These are phyloP conservation scores for Adelosebastes latens DNA, from an alignment of 2,797 vertebrate species.

Conservation along the genomic window DNA sequence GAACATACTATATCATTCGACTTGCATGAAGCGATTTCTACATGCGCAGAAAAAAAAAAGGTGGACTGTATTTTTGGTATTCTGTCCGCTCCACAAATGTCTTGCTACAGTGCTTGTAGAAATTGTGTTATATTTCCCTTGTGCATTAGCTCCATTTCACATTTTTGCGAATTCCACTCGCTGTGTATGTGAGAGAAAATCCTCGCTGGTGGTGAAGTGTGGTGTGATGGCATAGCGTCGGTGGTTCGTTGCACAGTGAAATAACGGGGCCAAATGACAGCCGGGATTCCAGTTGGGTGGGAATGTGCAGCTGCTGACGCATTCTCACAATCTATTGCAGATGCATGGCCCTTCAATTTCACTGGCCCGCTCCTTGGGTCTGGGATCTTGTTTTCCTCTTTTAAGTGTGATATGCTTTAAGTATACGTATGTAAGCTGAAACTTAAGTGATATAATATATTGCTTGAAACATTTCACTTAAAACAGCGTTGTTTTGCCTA, in stretches of 20 bases:
- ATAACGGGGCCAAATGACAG: slow-evolving; percentile 64
- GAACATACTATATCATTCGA: slow-evolving; percentile 69
- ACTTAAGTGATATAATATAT: not conserved
- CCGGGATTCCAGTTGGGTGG: slow-evolving; percentile 43
- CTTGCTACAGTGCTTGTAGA: slow-evolving; percentile 75
- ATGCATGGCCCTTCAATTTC: slow-evolving; percentile 11
- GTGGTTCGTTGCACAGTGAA: slow-evolving; percentile 74
- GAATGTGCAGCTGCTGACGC: slow-evolving; percentile 44
- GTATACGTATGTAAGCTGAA: not conserved
- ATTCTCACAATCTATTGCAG: slow-evolving; percentile 28
- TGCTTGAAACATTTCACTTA: not conserved
- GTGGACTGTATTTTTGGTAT: slow-evolving; percentile 59
- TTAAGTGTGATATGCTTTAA: not conserved
- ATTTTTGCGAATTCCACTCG: slow-evolving; percentile 63
- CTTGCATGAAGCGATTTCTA: slow-evolving; percentile 73
- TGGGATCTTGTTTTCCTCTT: slow-evolving; percentile 1
- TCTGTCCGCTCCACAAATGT: slow-evolving; percentile 68
- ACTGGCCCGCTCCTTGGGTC: not conserved
- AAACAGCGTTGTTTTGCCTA: not conserved
- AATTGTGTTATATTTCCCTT: slow-evolving; percentile 80
- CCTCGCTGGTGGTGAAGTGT: slow-evolving; percentile 56
- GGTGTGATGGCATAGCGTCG: slow-evolving; percentile 59
- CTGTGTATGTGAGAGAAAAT: slow-evolving; percentile 61
- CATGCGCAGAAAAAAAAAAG: slow-evolving; percentile 51
- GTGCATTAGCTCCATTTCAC: slow-evolving; percentile 77